Base-by-base conservation (phyloP, 23 tunicate genomes). In the Botrylloides violaceus region DNA sequence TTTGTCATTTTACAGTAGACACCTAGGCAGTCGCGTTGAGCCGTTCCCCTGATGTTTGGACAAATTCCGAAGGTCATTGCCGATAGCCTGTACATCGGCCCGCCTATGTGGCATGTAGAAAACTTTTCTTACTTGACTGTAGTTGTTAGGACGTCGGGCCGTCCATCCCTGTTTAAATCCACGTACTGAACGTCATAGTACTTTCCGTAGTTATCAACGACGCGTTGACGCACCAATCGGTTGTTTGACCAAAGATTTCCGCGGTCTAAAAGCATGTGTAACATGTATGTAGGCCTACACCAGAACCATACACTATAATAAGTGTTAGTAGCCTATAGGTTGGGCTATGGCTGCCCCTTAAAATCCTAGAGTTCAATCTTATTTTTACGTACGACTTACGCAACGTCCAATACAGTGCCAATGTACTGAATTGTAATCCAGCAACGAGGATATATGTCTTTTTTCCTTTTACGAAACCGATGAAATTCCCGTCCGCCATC, bases 401-500 rank as follows among this genome's bases (percentile, higher is more conserved):
- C 77, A 81, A 37, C n/a, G 98, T 92, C 98, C 98, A 92, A 62
- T 72, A 80, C 9, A 92, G 33, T 15, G 92, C 88, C 19, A 92
- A 70, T 4, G 92, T 38, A 38, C 79, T 84, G 59, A 84, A 92
- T 48, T 92, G 92, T 53, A 75, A 66, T 49, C 88, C 92, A 27
- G 98, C 98, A 0, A 92, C 85, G 28, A 85, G 38, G 30, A 92
- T 76, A 65, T 92, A 92, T 18, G 81, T 73, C 57, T 81, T 84
- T 50, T 71, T 76, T 36, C 87, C 84, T 47, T 80, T 71, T 18
- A 71, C 34, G 58, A 92, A 77, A 19, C 84, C 84, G 2, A 77
- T 47, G 65, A 92, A 92, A 57, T 92, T 92, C 36, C 92, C 98
- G 53, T 92, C 98, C 26, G 98, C 98, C 84, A 81, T 64, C 61